A percentile compares a stretch with the other conserved stretches of the same genome.
phyloP scores from a whole-genome alignment of 2,888 invertebrate genomes.

The Lithophane ornitopus region DNA sequence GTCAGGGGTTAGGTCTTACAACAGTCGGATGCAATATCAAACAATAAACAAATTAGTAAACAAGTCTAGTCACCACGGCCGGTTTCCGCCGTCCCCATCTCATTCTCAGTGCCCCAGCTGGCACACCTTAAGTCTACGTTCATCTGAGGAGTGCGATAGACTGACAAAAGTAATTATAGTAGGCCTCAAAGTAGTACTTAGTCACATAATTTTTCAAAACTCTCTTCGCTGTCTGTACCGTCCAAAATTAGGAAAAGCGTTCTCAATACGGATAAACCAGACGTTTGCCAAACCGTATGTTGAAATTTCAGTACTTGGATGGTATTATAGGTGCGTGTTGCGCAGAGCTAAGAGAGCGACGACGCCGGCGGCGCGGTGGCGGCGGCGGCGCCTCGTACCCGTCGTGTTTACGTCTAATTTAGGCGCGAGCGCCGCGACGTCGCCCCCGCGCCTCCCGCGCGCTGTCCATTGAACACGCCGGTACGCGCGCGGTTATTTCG shows the following conservation, averaged over 20 bases:
- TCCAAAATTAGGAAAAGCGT: constrained; percentile 23
- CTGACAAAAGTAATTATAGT: background rate
- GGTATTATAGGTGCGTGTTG: constrained; percentile 61
- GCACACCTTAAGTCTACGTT: background rate
- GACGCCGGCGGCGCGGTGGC: constrained; percentile 70
- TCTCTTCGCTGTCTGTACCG: background rate
- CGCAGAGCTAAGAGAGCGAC: constrained; percentile 69
- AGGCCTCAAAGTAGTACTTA: background rate
- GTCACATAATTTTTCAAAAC: background rate
- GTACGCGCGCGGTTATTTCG: constrained; percentile 88
- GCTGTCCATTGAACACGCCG: constrained; percentile 87
- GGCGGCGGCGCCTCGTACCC: constrained; percentile 87
- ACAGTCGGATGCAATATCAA: constrained; percentile 8
- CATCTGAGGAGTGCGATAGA: background rate
- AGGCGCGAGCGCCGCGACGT: constrained; percentile 89
- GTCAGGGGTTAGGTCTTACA: background rate
- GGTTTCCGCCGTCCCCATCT: background rate
- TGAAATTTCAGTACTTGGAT: constrained; percentile 60
- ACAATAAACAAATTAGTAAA: constrained; percentile 1
- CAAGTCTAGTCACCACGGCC: background rate
- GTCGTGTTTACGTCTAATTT: constrained; percentile 90
- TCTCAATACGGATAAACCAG: constrained; percentile 19
- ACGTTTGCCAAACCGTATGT: constrained; percentile 26
- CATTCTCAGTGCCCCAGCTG: background rate
- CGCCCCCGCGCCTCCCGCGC: constrained; percentile 81